Evolutionary conservation across 2,797 vertebrate genomes (phyloP), one percentile per base, ranked within the genome.

Genomic region (Hylomyscus alleni): DNA sequence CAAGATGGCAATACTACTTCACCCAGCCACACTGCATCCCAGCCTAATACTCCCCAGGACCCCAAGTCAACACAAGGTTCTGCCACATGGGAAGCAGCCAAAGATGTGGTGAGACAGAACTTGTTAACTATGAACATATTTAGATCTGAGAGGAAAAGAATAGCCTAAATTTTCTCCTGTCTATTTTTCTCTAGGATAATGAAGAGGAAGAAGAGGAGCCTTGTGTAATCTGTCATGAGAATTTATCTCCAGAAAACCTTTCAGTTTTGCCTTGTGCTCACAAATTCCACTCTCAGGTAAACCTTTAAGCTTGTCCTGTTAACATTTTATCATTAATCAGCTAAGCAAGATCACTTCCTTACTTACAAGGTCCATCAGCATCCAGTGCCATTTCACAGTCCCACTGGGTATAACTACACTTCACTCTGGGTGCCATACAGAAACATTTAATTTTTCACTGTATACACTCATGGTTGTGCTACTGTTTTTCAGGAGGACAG

Each of bases 171-270:
- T 73, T 84, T 65, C 84, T 76, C 72, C n/a, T 76, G 26, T n/a
- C 9, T 58, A 5, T 91, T 96, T 95, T 88, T 80, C 73, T 60
- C 14, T 77, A 98, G 96, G 92, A 96, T 52, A 69, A 93, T 24
- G 97, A 98, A 4, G 97, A 96, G 8, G 97, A 97, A 22, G 97
- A 98, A 67, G 96, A 97, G 19, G 98, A 98, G 24, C 97, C 97
- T 94, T 98, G 98, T 95, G 97, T 97, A 58, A 98, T 98, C 65
- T 98, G 98, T 87, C 98, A 98, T 83, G 98, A 98, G 67, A 97
- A 97, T 92, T 93, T 98, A 9, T 95, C 97, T 95, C 89, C 97
- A 96, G 97, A 98, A 93, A 97, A 97, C 77, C 96, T 97, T 76
- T 97, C 96, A 50, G 93, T 96, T 93, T 98, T 98, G 75, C 97